These are phyloP conservation scores for human DNA, from an alignment of 2,113 vertebrate genomes.

Conservation along the genomic window GRCh38 chr4:98591501-98592000, in stretches of 20 bases:
- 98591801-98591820: neutral
- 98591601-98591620: neutral
- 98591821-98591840: neutral
- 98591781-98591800: neutral
- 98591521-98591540: neutral
- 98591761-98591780: neutral
- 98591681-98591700: neutral
- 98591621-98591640: neutral
- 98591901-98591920: neutral
- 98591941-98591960: neutral
- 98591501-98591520: neutral
- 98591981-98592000: neutral
- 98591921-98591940: neutral
- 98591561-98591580: neutral
- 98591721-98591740: neutral
- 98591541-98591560: no score
- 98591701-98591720: neutral
- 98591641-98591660: neutral
- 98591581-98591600: neutral
- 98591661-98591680: neutral
- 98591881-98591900: neutral
- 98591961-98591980: neutral
- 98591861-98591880: neutral
- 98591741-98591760: no score
- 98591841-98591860: neutral